Base-by-base conservation (phyloP, 2,888 invertebrate species). In the Limenitis arthemis region DNA sequence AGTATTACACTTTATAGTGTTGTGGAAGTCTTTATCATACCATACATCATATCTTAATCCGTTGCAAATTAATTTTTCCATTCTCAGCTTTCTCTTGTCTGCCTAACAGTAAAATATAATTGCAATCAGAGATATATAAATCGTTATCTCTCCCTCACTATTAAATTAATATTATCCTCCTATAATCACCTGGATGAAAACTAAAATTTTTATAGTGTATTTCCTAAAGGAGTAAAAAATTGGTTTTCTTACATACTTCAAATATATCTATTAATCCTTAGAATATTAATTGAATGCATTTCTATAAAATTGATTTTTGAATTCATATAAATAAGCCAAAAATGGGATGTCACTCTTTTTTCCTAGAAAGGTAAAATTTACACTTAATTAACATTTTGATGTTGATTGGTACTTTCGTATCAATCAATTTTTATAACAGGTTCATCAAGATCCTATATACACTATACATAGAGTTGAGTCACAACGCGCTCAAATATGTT, bases 51-150 rank as follows among this genome's bases (percentile, higher is more conserved):
- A 20, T 54, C 36, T 47, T 53, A 50, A 57, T 48, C 50, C 57
- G 54, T 54, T 50, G 57, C 48, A 54, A 56, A 56, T 57, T 52
- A 47, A 54, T 50, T 54, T 56, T 54, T 53, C 37, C 43, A 38
- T 52, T 44, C 39, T 43, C 33, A 47, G 46, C 57, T 57, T 57
- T 57, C 57, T 54, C 57, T 57, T 51, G 41, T 32, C 30, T 34
- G 30, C n/a, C 44, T 54, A 57, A 53, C 57, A 42, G 54, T 54
- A 30, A 49, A 57, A 39, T 49, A 50, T 57, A 50, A 57, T 57
- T 57, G 50, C 54, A 57, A 36, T 54, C 51, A 56, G 40, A 49
- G 38, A 39, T 38, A 9, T 56, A 47, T 47, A 38, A 47, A 49
- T 44, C 28, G 37, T 44, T 34, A 50, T 38, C 20, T 47, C 44